Evolutionary conservation across 1,140 invertebrate species (phyloP).

Genomic region (Drosophila navojoa): DNA sequence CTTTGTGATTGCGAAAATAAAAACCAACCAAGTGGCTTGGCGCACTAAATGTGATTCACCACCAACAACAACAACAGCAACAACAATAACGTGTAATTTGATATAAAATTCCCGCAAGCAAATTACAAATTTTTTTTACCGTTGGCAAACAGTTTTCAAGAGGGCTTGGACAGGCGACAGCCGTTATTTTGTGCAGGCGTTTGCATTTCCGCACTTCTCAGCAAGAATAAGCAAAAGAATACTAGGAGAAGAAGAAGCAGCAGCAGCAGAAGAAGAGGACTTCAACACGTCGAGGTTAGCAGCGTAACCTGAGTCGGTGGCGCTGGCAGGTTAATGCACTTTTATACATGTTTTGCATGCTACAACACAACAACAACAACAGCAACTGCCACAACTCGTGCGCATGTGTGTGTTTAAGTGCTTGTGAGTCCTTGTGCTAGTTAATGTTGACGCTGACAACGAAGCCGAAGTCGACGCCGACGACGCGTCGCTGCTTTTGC

Average conservation of each 20-base stretch:
- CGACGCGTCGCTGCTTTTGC: conserved; percentile 8
- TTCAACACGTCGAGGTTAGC: conserved; percentile 41
- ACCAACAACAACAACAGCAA: conserved; percentile 35
- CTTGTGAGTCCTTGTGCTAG: conserved; percentile 72
- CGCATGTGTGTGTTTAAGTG: conserved; percentile 38
- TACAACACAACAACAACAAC: conserved; percentile 20
- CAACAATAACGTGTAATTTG: conserved; percentile 51
- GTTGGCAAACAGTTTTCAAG: conserved; percentile 33
- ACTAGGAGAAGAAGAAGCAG: conserved; percentile 15
- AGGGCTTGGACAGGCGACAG: conserved; percentile 28
- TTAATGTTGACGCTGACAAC: conserved; percentile 45
- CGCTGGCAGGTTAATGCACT: conserved; percentile 71
- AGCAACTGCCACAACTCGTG: neutral
- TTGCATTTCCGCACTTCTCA: conserved; percentile 63
- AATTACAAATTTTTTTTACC: conserved; percentile 17
- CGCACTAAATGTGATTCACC: conserved; percentile 41
- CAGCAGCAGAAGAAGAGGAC: conserved; percentile 23
- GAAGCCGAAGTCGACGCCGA: neutral
- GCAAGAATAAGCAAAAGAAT: conserved; percentile 24
- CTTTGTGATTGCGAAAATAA: conserved; percentile 72
- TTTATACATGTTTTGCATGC: conserved; percentile 37
- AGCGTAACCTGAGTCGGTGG: conserved; percentile 61
- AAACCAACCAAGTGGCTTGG: conserved; percentile 35
- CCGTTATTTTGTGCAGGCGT: conserved; percentile 63
- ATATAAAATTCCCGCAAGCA: conserved; percentile 65